Evolutionary conservation across 1,140 invertebrate species (phyloP).

Genomic region (Amyelois transitella): DNA sequence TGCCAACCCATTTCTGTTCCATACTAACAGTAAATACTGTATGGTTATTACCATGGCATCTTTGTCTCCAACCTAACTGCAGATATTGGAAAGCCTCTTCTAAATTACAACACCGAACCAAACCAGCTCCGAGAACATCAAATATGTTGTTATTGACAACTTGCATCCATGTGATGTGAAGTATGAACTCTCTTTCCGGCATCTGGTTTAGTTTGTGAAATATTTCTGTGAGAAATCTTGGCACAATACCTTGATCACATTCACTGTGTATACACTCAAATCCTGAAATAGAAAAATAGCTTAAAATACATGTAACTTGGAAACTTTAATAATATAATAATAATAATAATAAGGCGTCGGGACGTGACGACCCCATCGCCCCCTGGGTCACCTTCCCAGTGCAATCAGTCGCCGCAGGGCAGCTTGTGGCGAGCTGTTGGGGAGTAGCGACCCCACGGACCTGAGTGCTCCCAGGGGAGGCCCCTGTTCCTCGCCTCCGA

Average conservation of each 20-base stretch:
- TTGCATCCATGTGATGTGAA: conserved; percentile 80
- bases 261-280: conserved; percentile 80
- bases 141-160: conserved; percentile 75
- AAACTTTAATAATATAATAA: too few species aligned
- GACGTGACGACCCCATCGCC: too few species aligned
- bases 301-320: too few species aligned
- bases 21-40: conserved; percentile 81
- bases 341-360: too few species aligned
- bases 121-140: conserved; percentile 75
- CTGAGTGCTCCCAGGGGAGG: too few species aligned
- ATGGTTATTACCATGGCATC: conserved; percentile 69
- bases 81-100: conserved; percentile 76
- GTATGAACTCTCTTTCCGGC: conserved; percentile 76
- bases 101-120: conserved; percentile 72
- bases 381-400: too few species aligned
- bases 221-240: conserved; percentile 82
- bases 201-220: conserved; percentile 79
- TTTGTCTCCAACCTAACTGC: conserved; percentile 62
- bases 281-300: conserved; percentile 53
- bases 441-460: too few species aligned
- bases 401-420: too few species aligned
- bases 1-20: conserved; percentile 80
- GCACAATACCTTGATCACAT: conserved; percentile 84
- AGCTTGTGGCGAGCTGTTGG: too few species aligned
- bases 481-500: too few species aligned